A percentile compares a stretch with the other conserved stretches of the same genome.
phyloP scores from a whole-genome alignment of 2,888 invertebrate species.

The Ochropleura leucogaster region DNA sequence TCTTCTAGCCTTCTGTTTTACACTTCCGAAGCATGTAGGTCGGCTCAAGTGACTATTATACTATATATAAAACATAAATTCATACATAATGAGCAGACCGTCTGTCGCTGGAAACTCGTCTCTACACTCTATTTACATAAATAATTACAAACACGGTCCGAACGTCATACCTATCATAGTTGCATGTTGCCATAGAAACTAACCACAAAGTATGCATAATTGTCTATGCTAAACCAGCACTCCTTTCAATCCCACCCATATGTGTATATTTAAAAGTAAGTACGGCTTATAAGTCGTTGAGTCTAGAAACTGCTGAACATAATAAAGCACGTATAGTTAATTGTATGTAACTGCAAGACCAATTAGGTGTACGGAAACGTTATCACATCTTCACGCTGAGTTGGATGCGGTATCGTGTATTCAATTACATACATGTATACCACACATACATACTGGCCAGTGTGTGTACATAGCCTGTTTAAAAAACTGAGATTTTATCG shows the following conservation, averaged over 20 bases:
- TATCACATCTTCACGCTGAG: conserved; percentile 66
- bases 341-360: conserved; percentile 54
- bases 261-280: conserved; percentile 9
- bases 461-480: conserved; percentile 28
- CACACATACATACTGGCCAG: neutral
- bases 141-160: conserved; percentile 31
- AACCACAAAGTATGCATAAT: conserved; percentile 25
- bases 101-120: neutral
- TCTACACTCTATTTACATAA: conserved; percentile 24
- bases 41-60: neutral
- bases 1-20: neutral
- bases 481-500: conserved; percentile 56
- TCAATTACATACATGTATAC: conserved; percentile 45
- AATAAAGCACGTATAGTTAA: conserved; percentile 48
- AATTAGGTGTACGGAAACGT: conserved; percentile 61
- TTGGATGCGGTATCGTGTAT: conserved; percentile 55
- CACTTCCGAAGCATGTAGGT: neutral
- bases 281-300: conserved; percentile 7
- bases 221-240: conserved; percentile 25
- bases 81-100: neutral
- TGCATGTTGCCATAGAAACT: conserved; percentile 23
- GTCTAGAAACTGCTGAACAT: conserved; percentile 30
- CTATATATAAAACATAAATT: neutral
- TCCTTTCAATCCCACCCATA: conserved; percentile 25
- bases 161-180: conserved; percentile 19